A percentile compares a stretch with the other conserved stretches of the same genome.
Conservation (phyloP, 92 coral and sea anemone genomes). For the Porites divaricata region DNA sequence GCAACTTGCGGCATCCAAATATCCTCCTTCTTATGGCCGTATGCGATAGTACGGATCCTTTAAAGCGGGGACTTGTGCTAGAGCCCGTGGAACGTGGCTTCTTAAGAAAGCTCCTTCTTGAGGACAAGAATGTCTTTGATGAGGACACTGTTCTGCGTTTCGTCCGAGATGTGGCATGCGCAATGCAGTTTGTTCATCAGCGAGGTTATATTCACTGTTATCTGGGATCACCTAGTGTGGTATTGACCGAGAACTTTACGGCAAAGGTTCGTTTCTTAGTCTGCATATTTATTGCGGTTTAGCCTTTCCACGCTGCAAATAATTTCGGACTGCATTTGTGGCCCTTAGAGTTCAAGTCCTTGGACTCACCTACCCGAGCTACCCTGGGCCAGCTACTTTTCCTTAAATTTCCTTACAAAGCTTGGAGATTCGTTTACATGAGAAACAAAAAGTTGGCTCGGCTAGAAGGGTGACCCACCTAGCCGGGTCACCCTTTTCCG, state of each 20-base stretch:
- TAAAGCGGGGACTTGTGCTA: slow-evolving; percentile 70
- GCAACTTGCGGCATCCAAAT: slow-evolving; percentile 90
- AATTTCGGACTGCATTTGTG: no score
- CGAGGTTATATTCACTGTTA: slow-evolving; percentile 86
- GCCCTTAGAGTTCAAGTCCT: no score
- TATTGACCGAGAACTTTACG: slow-evolving; percentile 70
- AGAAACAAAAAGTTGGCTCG: no score
- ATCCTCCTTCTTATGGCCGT: slow-evolving; percentile 77
- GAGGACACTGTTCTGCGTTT: slow-evolving; percentile 78
- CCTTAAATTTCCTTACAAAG: no score
- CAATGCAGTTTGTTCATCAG: slow-evolving; percentile 86
- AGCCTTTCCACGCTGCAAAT: no score
- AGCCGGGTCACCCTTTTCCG: no score
- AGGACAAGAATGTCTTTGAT: slow-evolving; percentile 64
- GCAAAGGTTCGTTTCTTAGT: slow-evolving; percentile 70
- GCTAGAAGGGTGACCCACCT: no score
- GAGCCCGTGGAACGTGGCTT: slow-evolving; percentile 69
- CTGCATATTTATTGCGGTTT: no score
- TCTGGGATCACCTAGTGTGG: slow-evolving; percentile 86
- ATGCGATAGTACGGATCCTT: slow-evolving; percentile 63
- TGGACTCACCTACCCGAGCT: no score
- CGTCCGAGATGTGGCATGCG: slow-evolving; percentile 86
- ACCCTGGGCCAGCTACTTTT: no score
- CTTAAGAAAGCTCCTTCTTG: slow-evolving; percentile 65
- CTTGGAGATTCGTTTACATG: no score